Base-by-base conservation (phyloP, 2,797 vertebrate species). In the Scleropages formosus region DNA sequence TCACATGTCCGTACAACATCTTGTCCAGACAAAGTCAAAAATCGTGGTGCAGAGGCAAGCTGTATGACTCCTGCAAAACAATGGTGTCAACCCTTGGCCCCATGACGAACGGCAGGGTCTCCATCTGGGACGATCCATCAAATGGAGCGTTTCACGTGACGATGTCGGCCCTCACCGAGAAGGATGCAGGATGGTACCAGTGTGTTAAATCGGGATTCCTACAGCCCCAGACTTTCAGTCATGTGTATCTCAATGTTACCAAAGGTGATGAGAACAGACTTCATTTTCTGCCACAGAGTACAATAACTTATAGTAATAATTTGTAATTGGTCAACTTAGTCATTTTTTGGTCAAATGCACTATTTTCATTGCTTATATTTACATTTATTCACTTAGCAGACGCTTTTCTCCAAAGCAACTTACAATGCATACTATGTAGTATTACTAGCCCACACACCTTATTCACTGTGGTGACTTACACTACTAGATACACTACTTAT, bases 181-280 rank as follows among this genome's bases (percentile, higher is more conserved):
- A 67, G 39, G 76, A 73, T 15, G 47, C 24, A 16, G 39, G n/a
- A 39, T 78, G 47, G 64, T 69, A 62, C 74, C 63, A 67, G 24
- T 74, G 58, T 44, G 64, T 61, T 16, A 51, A 69, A n/a, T 18
- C 22, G 15, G 20, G 20, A 73, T 10, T 4, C 8, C 12, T 31
- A 6, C 13, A 51, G 11, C 4, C 10, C 18, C 16, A 27, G 0
- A 56, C 74, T 18, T 3, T 61, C 44, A 27, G 4, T 27, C 51
- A 73, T 9, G 24, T 73, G 22, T 26, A 67, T 60, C 72, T 78
- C 39, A 49, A 11, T 26, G 24, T 78, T 49, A 51, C 44, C 26
- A 22, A 56, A 51, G 71, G 64, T 68, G 44, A 77, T 3, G 22
- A 9, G 7, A 70, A 46, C 51, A 22, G 51, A 62, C 51, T 16